phyloP scores from a whole-genome alignment of 2,797 vertebrate species.

The Lagorchestes hirsutus region DNA sequence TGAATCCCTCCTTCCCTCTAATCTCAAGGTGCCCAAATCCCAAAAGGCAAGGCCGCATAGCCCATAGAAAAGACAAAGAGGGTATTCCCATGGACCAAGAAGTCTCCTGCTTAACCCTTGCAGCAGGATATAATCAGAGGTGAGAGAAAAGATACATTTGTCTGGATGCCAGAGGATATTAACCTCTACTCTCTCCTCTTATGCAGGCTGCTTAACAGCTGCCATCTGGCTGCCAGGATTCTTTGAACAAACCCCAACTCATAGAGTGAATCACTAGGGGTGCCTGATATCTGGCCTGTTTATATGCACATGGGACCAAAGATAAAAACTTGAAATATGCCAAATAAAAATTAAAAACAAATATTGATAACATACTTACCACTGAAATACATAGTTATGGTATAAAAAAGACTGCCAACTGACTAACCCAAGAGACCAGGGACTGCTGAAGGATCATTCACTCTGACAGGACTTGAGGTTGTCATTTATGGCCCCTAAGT shows the following conservation, averaged over 20 bases:
- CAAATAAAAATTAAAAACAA: slow-evolving; percentile 77
- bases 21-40: background rate
- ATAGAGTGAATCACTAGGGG: background rate
- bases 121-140: slow-evolving; percentile 27
- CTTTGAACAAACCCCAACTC: background rate
- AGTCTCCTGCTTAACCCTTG: background rate
- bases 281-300: slow-evolving; percentile 56
- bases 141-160: slow-evolving; percentile 38
- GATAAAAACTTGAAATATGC: slow-evolving; percentile 75
- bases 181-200: background rate
- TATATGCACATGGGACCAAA: slow-evolving; percentile 75
- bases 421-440: slow-evolving; percentile 49
- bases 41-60: background rate
- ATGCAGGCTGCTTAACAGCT: slow-evolving; percentile 64
- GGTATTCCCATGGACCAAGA: background rate
- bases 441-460: background rate
- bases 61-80: background rate
- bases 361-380: slow-evolving; percentile 72
- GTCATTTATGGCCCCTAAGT: background rate
- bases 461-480: background rate
- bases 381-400: slow-evolving; percentile 66
- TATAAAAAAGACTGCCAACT: slow-evolving; percentile 33
- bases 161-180: slow-evolving; percentile 41
- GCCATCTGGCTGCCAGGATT: slow-evolving; percentile 70
- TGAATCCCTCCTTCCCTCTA: background rate